These are phyloP conservation scores for Austrofundulus limnaeus DNA, from an alignment of 2,113 vertebrate genomes.

Conservation along the genomic window DNA sequence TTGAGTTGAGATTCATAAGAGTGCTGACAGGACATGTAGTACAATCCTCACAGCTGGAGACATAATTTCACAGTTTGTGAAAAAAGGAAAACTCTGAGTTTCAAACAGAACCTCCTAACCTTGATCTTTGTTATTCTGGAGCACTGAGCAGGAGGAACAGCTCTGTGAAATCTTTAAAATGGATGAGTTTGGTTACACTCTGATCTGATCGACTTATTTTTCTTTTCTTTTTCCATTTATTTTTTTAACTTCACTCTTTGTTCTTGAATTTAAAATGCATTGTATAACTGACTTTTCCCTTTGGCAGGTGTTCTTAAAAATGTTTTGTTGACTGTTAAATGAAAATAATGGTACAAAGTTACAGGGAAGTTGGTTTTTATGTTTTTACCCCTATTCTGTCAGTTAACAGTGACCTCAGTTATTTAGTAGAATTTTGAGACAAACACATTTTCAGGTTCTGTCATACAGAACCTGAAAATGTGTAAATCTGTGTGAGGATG, in stretches of 20 bases:
- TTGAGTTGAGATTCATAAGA: too few species aligned
- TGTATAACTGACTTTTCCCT: constrained; percentile 23
- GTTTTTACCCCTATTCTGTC: too few species aligned
- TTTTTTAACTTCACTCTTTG: not conserved
- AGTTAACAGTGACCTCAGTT: too few species aligned
- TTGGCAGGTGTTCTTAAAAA: not conserved
- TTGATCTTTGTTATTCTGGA: constrained; percentile 24
- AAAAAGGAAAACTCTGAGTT: constrained; percentile 14
- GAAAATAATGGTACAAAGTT: too few species aligned
- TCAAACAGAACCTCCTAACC: not conserved
- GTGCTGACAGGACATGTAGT: too few species aligned
- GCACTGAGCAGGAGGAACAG: constrained; percentile 11
- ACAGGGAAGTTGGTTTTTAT: too few species aligned
- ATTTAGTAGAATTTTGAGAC: too few species aligned
- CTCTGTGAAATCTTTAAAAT: constrained; percentile 31
- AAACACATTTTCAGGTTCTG: too few species aligned
- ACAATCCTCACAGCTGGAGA: not conserved
- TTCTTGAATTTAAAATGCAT: constrained; percentile 1
- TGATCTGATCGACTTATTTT: constrained; percentile 18
- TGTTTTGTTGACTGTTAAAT: too few species aligned
- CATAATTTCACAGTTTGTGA: constrained; percentile 25
- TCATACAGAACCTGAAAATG: too few species aligned
- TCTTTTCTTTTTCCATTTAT: not conserved
- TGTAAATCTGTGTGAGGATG: too few species aligned
- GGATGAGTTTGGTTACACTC: constrained; percentile 34